Conservation (phyloP, 2,797 vertebrate species). For the Crenichthys baileyi region DNA sequence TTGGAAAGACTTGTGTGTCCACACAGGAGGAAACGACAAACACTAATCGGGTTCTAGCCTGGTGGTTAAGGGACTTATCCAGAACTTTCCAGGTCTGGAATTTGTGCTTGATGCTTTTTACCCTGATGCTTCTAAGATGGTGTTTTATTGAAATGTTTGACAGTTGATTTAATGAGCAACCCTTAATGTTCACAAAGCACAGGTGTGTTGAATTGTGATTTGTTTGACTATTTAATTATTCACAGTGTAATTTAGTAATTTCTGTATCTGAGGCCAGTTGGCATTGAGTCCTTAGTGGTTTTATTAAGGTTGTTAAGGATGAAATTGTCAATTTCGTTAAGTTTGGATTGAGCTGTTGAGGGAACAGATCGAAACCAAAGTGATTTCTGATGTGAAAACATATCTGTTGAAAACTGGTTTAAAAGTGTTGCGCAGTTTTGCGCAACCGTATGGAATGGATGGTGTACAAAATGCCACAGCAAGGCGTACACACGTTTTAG, state of each 20-base stretch:
- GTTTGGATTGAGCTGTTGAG: conserved; percentile 33
- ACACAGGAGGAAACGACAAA: conserved; percentile 21
- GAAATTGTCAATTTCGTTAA: conserved; percentile 27
- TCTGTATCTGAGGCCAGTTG: conserved; percentile 46
- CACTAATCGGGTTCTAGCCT: conserved; percentile 18
- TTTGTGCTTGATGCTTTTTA: conserved; percentile 39
- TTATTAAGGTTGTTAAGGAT: conserved; percentile 9
- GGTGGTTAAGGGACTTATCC: background rate
- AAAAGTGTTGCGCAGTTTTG: conserved; percentile 39
- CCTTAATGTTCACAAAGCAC: conserved; percentile 42
- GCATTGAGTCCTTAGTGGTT: conserved; percentile 32
- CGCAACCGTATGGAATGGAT: conserved; percentile 18
- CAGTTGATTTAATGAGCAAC: conserved; percentile 62
- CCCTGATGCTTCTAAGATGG: background rate
- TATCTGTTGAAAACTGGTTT: conserved; percentile 34
- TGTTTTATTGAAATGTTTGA: conserved; percentile 43
- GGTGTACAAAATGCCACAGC: conserved; percentile 31
- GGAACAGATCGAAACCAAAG: conserved; percentile 62
- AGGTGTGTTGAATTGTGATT: conserved; percentile 57
- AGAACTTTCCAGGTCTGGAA: conserved; percentile 16
- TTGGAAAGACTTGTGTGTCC: conserved; percentile 41
- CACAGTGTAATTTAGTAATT: conserved; percentile 50
- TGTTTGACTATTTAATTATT: conserved; percentile 48
- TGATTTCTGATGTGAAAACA: conserved; percentile 56
- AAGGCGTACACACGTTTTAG: conserved; percentile 39